phyloP scores from a whole-genome alignment of 2,888 invertebrate species.

The Melinopterus prodromus region DNA sequence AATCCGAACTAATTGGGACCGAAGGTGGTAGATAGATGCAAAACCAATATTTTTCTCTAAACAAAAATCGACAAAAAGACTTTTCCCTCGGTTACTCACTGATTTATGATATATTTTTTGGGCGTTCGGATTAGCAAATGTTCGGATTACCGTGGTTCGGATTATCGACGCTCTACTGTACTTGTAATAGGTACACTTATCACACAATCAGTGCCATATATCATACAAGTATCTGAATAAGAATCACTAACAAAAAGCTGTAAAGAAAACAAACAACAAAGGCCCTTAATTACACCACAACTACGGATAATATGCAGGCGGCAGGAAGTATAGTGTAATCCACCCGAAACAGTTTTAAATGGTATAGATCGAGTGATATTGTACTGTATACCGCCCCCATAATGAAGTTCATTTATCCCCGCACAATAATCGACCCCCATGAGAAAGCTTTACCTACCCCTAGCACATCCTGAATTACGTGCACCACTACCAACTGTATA shows the following conservation, averaged over 20 bases:
- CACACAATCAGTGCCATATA: no score
- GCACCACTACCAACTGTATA: slow-evolving; percentile 4
- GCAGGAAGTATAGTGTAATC: background rate
- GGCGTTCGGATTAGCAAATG: no score
- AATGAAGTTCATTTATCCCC: slow-evolving; percentile 29
- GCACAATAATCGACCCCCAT: slow-evolving; percentile 45
- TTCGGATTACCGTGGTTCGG: no score
- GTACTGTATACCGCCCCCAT: slow-evolving; percentile 21
- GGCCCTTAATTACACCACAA: slow-evolving; percentile 22
- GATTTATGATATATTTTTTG: no score
- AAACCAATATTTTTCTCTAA: no score
- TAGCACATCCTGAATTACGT: background rate
- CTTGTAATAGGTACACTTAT: no score
- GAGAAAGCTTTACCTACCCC: slow-evolving; percentile 34
- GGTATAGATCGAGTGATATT: background rate
- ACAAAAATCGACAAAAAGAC: no score
- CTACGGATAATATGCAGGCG: background rate
- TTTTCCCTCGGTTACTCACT: no score
- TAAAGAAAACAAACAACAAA: background rate
- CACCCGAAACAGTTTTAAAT: background rate
- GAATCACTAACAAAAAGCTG: background rate
- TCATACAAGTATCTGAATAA: no score
- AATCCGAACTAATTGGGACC: no score
- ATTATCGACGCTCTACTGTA: no score
- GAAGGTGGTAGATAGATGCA: no score